Percentiles rank a stretch among this genome's conserved stretches.
Evolutionary conservation across 2,888 invertebrate genomes (phyloP).

Genomic region (Formica aserva): DNA sequence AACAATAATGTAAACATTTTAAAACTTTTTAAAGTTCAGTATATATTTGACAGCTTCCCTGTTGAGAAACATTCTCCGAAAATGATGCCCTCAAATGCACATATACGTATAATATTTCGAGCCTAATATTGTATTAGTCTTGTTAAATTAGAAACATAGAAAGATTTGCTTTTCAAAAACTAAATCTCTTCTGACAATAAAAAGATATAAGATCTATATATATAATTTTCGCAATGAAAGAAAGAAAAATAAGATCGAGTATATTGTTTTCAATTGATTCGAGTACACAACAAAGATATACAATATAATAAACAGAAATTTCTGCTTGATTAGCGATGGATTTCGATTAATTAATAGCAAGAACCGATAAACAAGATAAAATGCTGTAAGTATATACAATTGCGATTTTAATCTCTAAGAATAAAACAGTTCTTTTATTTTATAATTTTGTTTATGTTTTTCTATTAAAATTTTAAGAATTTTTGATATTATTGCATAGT

Average conservation of each 20-base stretch:
- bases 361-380: conserved; percentile 7
- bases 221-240: conserved; percentile 1
- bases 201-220: conserved; percentile 12
- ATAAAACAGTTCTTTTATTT: background rate
- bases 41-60: background rate
- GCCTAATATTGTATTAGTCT: background rate
- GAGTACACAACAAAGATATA: conserved; percentile 15
- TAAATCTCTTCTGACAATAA: background rate
- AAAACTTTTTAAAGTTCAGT: background rate
- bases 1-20: conserved; percentile 3
- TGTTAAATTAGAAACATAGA: background rate
- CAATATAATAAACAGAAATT: conserved; percentile 38
- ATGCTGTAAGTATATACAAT: conserved; percentile 25
- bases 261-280: conserved; percentile 7
- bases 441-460: background rate
- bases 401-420: background rate
- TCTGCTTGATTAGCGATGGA: background rate
- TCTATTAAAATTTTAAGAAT: background rate
- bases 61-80: background rate
- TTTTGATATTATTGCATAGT: background rate
- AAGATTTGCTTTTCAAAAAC: conserved; percentile 4
- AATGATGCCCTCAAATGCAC: background rate
- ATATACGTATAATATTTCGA: background rate
- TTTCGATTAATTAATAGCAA: background rate
- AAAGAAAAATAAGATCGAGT: background rate